Percentiles rank a stretch among this genome's conserved stretches.
Conservation (phyloP, 2,888 invertebrate species). For the Pterostichus madidus region DNA sequence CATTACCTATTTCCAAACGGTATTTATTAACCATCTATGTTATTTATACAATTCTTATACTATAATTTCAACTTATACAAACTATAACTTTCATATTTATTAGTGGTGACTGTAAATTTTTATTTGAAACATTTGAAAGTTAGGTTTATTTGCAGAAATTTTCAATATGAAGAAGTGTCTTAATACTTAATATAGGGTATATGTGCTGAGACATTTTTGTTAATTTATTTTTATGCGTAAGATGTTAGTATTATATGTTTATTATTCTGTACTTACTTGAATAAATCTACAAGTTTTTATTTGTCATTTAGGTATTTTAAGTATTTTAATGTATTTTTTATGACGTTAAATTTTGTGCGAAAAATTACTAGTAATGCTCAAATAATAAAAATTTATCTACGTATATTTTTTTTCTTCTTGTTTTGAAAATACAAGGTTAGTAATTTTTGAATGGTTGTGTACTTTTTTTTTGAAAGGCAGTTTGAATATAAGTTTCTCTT, state of each 20-base stretch:
- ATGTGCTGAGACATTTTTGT: slow-evolving; percentile 46
- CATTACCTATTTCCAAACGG: slow-evolving; percentile 29
- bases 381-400: background rate
- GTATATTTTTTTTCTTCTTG: background rate
- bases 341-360: slow-evolving; percentile 14
- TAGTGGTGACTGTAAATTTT: background rate
- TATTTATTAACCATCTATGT: slow-evolving; percentile 39
- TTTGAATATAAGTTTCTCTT: slow-evolving; percentile 7
- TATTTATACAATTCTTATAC: slow-evolving; percentile 46
- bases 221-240: slow-evolving; percentile 52
- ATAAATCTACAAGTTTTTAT: slow-evolving; percentile 11
- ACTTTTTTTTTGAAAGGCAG: slow-evolving; percentile 15
- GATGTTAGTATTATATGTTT: slow-evolving; percentile 49
- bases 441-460: slow-evolving; percentile 9
- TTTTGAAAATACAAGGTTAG: slow-evolving; percentile 1
- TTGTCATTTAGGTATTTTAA: background rate
- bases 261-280: slow-evolving; percentile 38
- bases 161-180: slow-evolving; percentile 12
- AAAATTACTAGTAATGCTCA: background rate
- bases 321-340: background rate
- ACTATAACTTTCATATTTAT: slow-evolving; percentile 34
- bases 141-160: background rate
- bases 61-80: slow-evolving; percentile 27
- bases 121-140: slow-evolving; percentile 1
- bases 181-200: slow-evolving; percentile 34